Conservation (phyloP, 2,888 invertebrate genomes). For the Dilophus febrilis region DNA sequence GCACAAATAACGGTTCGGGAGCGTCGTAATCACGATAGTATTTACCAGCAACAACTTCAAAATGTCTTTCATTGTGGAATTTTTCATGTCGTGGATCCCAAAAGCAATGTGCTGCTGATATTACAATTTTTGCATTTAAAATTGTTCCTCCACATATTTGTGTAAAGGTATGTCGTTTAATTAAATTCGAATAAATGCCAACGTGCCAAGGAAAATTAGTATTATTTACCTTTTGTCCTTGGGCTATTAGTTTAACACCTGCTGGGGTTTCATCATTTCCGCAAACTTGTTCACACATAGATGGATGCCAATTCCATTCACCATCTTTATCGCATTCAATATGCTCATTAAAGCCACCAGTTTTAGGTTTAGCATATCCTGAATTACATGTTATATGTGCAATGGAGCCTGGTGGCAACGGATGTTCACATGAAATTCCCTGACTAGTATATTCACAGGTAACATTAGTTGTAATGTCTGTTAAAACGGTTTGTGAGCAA, state of each 20-base stretch:
- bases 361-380: conserved; percentile 7
- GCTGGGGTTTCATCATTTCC: conserved; percentile 10
- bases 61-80: background rate
- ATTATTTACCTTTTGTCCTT: conserved; percentile 6
- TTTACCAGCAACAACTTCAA: conserved; percentile 8
- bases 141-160: conserved; percentile 18
- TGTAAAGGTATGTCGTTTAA: background rate
- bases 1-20: conserved; percentile 7
- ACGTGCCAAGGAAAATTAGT: conserved; percentile 19
- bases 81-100: conserved; percentile 2
- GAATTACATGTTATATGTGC: conserved; percentile 10
- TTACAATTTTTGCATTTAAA: conserved; percentile 13
- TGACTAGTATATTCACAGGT: conserved; percentile 7
- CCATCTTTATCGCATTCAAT: conserved; percentile 15
- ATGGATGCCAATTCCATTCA: conserved; percentile 16
- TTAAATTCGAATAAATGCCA: conserved; percentile 12
- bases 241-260: conserved; percentile 9
- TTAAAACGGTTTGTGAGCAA: background rate
- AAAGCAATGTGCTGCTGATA: conserved; percentile 11
- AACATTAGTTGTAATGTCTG: conserved; percentile 1
- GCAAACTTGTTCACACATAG: conserved; percentile 17
- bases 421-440: conserved; percentile 9
- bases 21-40: conserved; percentile 7
- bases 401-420: conserved; percentile 10
- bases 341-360: background rate